Base-by-base conservation (phyloP, 2,888 invertebrate species). In the Pandemis corylana region DNA sequence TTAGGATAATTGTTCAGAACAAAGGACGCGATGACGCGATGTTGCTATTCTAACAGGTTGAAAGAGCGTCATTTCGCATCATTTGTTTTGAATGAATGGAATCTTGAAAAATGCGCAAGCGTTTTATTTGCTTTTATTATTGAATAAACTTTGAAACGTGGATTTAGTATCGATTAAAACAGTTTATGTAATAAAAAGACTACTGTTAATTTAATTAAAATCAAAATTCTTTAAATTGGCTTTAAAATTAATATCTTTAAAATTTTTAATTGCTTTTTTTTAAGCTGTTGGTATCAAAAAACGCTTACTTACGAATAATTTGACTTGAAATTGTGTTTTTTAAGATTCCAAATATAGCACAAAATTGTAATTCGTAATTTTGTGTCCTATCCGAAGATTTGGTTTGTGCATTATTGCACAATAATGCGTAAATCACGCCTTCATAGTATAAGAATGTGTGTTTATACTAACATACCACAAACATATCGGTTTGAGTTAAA, bases 391-490 rank as follows among this genome's bases (percentile, higher is more conserved):
- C 51, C 20, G 20, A 42, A 28, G 68, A 61, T 42, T 49, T 65
- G 64, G n/a, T 63, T 64, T 69, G 42, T 42, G 61, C 42, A 53
- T 72, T 59, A 70, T 81, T 78, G 78, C 15, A 20, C 13, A 66
- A 66, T 53, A 68, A 75, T 66, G 42, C 68, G n/a, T 82, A 87
- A 85, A 81, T 84, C 82, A 79, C 76, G 75, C 83, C 81, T 81
- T 81, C 66, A 65, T 80, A 80, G 63, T 76, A 78, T 89, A 90
- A 89, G 85, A 84, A 82, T 86, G 89, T 88, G 90, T 92, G 90
- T 91, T 86, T 80, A 80, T 87, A 90, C 87, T 90, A 89, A 92
- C 88, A 83, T 85, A 84, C 80, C 80, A 79, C 77, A 77, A 61
- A 80, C 74, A 74, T 66, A 51, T 44, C 74, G 49, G 65, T 68